Evolutionary conservation across 1,140 invertebrate species (phyloP), one percentile per base, ranked within the genome.

Genomic region (Drosophila elegans): DNA sequence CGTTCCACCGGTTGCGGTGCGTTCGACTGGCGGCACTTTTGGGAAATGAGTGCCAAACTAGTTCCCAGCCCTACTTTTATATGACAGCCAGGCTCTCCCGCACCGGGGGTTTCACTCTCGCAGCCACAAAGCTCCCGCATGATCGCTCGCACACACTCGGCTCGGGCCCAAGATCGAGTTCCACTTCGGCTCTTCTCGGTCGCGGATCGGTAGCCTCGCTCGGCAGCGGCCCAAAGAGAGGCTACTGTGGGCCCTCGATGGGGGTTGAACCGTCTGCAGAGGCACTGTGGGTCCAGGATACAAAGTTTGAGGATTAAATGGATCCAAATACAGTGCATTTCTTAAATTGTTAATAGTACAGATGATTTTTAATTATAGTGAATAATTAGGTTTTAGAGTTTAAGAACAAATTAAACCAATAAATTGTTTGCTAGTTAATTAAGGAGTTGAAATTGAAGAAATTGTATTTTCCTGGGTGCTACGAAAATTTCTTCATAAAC

Each of bases 1-100:
- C 72, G 67, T 62, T 78, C 51, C 27, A 51, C 39, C 46, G 49
- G n/a, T 29, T 66, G 79, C 60, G 82, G 75, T 83, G 72, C 77
- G 84, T 84, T 90, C 85, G 80, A 85, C 85, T 78, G 84, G 78
- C 85, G 85, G 83, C 59, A 80, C 76, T 80, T 89, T 89, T 90
- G 56, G 74, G 74, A 85, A 89, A 89, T 89, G 85, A 89, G 80
- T 85, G 74, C 55, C 85, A 89, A 90, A 89, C 85, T 79, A 90
- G 85, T 90, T 90, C 74, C 81, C 85, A 78, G 61, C 71, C 62
- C 74, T 78, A 81, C 85, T 90, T 89, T 89, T 89, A 89, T 89
- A 89, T 71, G 85, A 78, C 77, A 38, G 57, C 39, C 69, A 38
- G 46, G 39, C 46, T 84, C 76, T 91, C 78, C 69, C 54, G 53